Evolutionary conservation across 2,113 vertebrate genomes (phyloP).

Genomic region (Platanista minor): DNA sequence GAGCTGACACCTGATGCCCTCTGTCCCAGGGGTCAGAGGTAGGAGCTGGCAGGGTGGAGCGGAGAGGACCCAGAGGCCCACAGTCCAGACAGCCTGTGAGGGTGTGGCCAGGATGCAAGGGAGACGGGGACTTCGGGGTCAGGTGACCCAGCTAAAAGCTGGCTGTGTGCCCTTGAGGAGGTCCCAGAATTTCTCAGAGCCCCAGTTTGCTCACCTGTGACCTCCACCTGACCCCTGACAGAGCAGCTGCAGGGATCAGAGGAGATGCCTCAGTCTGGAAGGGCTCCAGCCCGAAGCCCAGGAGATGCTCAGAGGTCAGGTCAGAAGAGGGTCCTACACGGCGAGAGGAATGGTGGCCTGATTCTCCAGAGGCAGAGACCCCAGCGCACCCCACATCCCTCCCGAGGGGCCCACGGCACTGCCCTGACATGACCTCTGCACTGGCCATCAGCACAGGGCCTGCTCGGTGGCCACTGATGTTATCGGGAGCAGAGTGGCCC

Average conservation of each 20-base stretch:
- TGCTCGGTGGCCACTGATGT: accelerated
- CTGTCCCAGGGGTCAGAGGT: not conserved
- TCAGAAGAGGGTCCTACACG: not conserved
- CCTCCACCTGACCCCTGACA: not conserved
- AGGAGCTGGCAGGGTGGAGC: no score
- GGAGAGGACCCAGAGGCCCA: not conserved
- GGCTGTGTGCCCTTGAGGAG: not conserved
- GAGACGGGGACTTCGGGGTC: not conserved
- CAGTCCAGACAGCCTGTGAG: not conserved
- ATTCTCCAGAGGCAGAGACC: not conserved
- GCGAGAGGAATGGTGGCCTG: accelerated
- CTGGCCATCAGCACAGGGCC: accelerated
- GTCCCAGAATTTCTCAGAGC: not conserved
- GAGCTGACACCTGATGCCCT: not conserved
- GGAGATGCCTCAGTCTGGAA: not conserved
- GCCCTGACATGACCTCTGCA: accelerated
- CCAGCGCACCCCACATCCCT: accelerated
- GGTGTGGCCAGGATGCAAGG: not conserved
- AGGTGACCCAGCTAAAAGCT: not conserved
- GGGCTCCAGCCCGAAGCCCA: not conserved
- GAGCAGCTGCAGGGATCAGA: accelerated
- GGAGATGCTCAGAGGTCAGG: not conserved
- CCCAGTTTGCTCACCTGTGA: not conserved
- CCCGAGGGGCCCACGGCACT: not conserved
- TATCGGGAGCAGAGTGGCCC: accelerated